Evolutionary conservation across 1,140 invertebrate species (phyloP).

Genomic region (Cotesia chilonis): DNA sequence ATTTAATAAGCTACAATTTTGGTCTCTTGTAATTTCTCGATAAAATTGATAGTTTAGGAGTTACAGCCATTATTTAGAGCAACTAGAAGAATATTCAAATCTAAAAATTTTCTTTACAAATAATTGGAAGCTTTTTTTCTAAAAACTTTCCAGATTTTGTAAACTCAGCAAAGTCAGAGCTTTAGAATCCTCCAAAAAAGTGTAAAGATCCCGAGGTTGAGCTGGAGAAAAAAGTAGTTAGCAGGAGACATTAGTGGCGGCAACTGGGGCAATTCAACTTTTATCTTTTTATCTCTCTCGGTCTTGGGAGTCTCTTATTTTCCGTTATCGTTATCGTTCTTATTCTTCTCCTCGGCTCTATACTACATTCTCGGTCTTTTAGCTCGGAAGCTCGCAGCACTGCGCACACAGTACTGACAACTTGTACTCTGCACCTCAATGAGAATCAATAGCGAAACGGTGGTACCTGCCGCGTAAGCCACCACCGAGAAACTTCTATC

Average conservation of each 20-base stretch:
- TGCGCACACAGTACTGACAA: conserved; percentile 1
- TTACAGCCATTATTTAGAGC: too few species aligned
- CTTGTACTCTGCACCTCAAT: neutral
- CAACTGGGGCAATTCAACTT: conserved; percentile 22
- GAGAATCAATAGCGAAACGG: conserved; percentile 6
- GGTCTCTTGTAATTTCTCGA: too few species aligned
- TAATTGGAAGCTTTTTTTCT: neutral
- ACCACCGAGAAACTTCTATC: neutral
- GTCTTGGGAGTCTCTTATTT: conserved; percentile 3
- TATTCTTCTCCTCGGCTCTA: neutral
- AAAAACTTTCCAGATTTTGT: neutral
- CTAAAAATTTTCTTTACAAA: too few species aligned
- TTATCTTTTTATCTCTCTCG: neutral
- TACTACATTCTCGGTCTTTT: neutral
- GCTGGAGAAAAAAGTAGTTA: neutral
- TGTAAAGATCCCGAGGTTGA: neutral
- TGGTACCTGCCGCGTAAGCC: neutral
- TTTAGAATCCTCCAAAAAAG: neutral
- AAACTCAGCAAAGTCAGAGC: neutral
- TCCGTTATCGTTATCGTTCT: conserved; percentile 5
- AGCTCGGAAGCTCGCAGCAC: neutral
- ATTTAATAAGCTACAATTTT: too few species aligned
- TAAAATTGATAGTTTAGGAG: too few species aligned
- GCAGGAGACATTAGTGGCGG: conserved; percentile 10
- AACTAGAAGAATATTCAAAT: too few species aligned